Conservation (phyloP, 2,113 vertebrate genomes). For the Puffinus mauretanicus region DNA sequence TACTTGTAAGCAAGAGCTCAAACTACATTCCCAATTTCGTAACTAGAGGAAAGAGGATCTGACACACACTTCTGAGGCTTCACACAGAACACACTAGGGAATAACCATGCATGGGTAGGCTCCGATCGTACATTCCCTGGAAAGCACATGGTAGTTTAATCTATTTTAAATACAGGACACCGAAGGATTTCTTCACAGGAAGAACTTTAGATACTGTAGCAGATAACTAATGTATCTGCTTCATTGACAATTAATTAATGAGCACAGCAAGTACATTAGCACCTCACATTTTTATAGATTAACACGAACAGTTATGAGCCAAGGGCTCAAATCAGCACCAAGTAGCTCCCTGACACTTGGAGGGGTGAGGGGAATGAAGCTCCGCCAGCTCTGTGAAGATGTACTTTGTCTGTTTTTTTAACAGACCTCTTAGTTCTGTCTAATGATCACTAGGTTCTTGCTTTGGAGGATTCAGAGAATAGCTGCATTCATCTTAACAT, state of each 20-base stretch:
- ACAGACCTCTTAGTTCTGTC: not conserved
- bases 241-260: not conserved
- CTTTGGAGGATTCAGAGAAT: not conserved
- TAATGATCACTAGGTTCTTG: not conserved
- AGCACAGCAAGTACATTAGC: not conserved
- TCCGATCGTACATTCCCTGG: not conserved
- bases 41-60: not conserved
- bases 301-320: not conserved
- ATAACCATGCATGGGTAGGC: not conserved
- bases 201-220: constrained; percentile 53
- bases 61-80: constrained; percentile 41
- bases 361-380: fast-evolving
- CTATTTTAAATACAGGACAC: not conserved
- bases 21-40: not conserved
- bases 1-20: not conserved
- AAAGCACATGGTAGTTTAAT: not conserved
- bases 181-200: constrained; percentile 8
- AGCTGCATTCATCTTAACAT: not conserved
- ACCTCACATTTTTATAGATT: not conserved
- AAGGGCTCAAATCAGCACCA: not conserved
- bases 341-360: fast-evolving
- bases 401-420: not conserved
- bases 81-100: not conserved
- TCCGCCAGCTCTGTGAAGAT: not conserved
- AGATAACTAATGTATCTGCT: not conserved